Conservation (phyloP, 2,797 vertebrate species). For the Lutjanus campechanus region DNA sequence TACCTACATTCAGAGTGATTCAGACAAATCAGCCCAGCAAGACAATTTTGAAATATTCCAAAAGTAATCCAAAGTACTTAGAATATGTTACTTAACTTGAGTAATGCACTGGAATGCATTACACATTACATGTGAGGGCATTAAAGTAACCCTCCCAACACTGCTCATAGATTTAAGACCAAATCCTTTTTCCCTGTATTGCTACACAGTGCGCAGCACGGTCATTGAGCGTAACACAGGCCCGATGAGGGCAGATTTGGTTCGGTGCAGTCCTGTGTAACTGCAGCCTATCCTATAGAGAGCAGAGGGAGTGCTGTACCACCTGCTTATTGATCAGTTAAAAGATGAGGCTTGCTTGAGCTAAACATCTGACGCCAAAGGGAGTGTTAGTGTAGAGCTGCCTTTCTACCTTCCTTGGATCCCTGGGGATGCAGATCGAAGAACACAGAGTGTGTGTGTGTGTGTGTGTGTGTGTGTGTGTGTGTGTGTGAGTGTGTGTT, state of each 20-base stretch:
- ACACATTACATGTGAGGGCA: no score
- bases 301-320: slow-evolving; percentile 48
- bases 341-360: slow-evolving; percentile 65
- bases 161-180: slow-evolving; percentile 27
- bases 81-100: no score
- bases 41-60: no score
- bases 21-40: no score
- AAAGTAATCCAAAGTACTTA: no score
- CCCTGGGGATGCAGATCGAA: slow-evolving; percentile 50
- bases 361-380: slow-evolving; percentile 60
- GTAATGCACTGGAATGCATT: no score
- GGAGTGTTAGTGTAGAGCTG: slow-evolving; percentile 46
- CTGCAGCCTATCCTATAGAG: slow-evolving; percentile 48
- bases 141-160: no score
- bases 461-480: slow-evolving; percentile 29
- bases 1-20: no score
- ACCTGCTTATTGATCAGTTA: slow-evolving; percentile 79
- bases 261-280: slow-evolving; percentile 38
- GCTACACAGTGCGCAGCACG: slow-evolving; percentile 12
- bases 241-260: slow-evolving; percentile 24
- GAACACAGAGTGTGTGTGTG: slow-evolving; percentile 8
- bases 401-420: slow-evolving; percentile 42
- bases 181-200: slow-evolving; percentile 39
- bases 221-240: slow-evolving; percentile 30
- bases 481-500: slow-evolving; percentile 19